A percentile compares a stretch with the other conserved stretches of the same genome.
phyloP scores from a whole-genome alignment of 2,888 invertebrate genomes.

The Stegophylla sp. region DNA sequence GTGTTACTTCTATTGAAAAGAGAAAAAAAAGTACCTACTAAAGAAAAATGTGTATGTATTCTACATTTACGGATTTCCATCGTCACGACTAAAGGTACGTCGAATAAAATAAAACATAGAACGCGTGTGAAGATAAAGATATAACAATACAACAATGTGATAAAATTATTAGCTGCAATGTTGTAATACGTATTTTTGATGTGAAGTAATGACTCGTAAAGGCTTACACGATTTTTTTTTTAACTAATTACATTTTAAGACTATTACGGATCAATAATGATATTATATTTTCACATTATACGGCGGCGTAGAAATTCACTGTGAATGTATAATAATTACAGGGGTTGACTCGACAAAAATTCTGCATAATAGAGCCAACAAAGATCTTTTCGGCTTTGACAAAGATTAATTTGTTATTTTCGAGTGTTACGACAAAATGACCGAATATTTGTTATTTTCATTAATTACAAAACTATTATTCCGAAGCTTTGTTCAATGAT shows the following conservation, averaged over 20 bases:
- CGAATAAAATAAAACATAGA: no score
- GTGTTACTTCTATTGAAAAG: no score
- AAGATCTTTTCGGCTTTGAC: constrained; percentile 37
- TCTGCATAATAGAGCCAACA: constrained; percentile 41
- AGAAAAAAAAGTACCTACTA: no score
- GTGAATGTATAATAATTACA: constrained; percentile 33
- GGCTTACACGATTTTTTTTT: not conserved
- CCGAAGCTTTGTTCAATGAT: not conserved
- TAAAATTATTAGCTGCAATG: not conserved
- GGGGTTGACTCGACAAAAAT: constrained; percentile 51
- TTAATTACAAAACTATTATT: constrained; percentile 36
- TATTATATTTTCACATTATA: constrained; percentile 37
- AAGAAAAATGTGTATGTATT: no score
- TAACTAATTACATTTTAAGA: constrained; percentile 45
- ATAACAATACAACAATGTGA: not conserved
- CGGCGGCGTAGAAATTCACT: constrained; percentile 6
- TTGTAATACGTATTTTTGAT: not conserved
- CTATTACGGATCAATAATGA: constrained; percentile 24
- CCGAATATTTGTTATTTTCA: constrained; percentile 41
- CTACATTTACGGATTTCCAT: no score
- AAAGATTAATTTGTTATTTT: constrained; percentile 48
- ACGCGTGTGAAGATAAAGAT: no score
- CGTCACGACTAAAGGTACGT: no score
- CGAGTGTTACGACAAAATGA: constrained; percentile 25
- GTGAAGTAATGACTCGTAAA: constrained; percentile 25